Evolutionary conservation across 2,113 vertebrate genomes (phyloP).

Genomic region (Peromyscus maniculatus): DNA sequence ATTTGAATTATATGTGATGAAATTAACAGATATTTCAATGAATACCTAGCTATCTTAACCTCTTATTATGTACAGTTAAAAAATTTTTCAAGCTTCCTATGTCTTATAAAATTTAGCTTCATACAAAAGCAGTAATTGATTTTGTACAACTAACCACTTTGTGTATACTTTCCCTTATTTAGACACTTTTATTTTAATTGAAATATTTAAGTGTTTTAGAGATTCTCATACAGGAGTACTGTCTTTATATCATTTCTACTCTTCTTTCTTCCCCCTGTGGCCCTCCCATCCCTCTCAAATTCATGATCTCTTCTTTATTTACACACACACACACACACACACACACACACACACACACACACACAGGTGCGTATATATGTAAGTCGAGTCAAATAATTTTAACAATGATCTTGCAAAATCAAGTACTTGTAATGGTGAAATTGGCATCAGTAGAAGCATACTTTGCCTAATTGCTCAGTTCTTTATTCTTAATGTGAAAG

Average conservation of each 20-base stretch:
- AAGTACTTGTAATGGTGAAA: not conserved
- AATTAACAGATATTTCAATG: not conserved
- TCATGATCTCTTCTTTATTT: not conserved
- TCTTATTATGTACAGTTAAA: not conserved
- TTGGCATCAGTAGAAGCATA: not conserved
- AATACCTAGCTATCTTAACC: not conserved
- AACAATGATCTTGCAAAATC: slow-evolving; percentile 12
- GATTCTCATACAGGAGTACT: not conserved
- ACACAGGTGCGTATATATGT: not conserved
- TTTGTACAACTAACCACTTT: not conserved
- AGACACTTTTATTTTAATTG: not conserved
- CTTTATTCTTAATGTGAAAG: not conserved
- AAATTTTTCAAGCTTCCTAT: not conserved
- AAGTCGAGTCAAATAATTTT: not conserved
- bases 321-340: too few relatives aligned
- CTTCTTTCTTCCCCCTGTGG: not conserved
- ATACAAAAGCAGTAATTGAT: not conserved
- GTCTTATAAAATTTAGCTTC: slow-evolving; percentile 26
- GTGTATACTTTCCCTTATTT: not conserved
- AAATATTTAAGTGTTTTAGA: not conserved
- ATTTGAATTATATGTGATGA: slow-evolving; percentile 9
- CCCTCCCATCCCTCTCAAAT: not conserved
- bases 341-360: too few relatives aligned
- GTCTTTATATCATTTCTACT: not conserved
- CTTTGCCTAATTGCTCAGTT: not conserved